These are phyloP conservation scores for Luperina testacea DNA, from an alignment of 2,888 invertebrate genomes.

Conservation along the genomic window DNA sequence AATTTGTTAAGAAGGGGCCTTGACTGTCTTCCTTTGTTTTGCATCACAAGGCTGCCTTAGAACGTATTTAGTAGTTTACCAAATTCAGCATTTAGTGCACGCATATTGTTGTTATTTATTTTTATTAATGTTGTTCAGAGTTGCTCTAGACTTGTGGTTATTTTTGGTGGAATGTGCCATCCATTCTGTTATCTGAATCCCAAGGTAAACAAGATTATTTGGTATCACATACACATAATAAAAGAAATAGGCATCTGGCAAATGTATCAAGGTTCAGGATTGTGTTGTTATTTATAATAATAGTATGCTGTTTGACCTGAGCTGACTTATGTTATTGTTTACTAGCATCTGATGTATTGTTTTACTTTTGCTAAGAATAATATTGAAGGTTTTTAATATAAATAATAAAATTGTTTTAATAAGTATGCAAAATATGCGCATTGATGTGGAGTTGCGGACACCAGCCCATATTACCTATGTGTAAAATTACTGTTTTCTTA, in stretches of 20 bases:
- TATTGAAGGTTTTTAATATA: not conserved
- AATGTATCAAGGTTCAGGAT: slow-evolving; percentile 59
- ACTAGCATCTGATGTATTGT: slow-evolving; percentile 38
- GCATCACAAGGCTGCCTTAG: slow-evolving; percentile 76
- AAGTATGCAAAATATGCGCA: too few relatives aligned
- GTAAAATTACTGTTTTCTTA: not conserved
- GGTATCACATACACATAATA: slow-evolving; percentile 57
- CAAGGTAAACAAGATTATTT: slow-evolving; percentile 80
- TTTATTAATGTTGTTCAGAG: slow-evolving; percentile 44
- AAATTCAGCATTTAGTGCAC: slow-evolving; percentile 69
- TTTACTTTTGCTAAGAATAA: slow-evolving; percentile 10
- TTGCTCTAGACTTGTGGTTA: slow-evolving; percentile 46
- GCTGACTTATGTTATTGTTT: slow-evolving; percentile 64
- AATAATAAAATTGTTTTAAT: not conserved
- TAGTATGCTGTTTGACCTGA: slow-evolving; percentile 47
- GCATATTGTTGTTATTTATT: slow-evolving; percentile 62
- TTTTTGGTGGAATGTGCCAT: slow-evolving; percentile 79
- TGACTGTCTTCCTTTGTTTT: slow-evolving; percentile 85
- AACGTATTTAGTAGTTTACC: slow-evolving; percentile 75
- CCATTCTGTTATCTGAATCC: slow-evolving; percentile 81
- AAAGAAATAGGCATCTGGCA: slow-evolving; percentile 51
- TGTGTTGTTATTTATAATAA: slow-evolving; percentile 39
- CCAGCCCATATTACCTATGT: not conserved
- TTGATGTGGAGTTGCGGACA: too few relatives aligned
- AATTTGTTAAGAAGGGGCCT: slow-evolving; percentile 74